A percentile compares a stretch with the other conserved stretches of the same genome.
These are phyloP conservation scores for Tenualosa thibaudeaui DNA, from an alignment of 2,797 vertebrate species.

Conservation along the genomic window DNA sequence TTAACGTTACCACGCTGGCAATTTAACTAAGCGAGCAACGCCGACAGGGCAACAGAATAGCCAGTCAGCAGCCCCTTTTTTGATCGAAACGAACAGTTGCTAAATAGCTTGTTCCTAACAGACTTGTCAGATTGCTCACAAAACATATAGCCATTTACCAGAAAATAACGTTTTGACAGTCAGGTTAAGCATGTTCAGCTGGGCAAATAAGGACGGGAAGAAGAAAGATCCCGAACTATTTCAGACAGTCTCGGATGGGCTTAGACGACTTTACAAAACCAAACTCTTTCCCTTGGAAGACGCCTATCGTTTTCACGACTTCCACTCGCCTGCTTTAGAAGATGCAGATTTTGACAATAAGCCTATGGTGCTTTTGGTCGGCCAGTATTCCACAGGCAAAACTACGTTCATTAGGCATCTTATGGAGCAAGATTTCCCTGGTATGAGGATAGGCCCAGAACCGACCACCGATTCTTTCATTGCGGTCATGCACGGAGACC, in stretches of 20 bases:
- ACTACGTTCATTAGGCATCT: conserved; percentile 79
- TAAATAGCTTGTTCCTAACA: not conserved
- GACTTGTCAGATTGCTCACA: not conserved
- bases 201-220: conserved; percentile 73
- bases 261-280: conserved; percentile 73
- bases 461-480: conserved; percentile 83
- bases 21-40: conserved; percentile 8
- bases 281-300: conserved; percentile 80
- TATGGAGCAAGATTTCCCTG: conserved; percentile 83
- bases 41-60: not conserved
- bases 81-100: conserved; percentile 22
- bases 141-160: not conserved
- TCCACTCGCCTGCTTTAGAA: conserved; percentile 81
- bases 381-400: conserved; percentile 82
- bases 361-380: conserved; percentile 82
- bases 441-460: conserved; percentile 81
- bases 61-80: not conserved
- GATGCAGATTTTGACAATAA: conserved; percentile 82
- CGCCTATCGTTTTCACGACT: conserved; percentile 79
- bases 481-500: conserved; percentile 77
- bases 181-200: conserved; percentile 74
- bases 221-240: conserved; percentile 79
- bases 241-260: conserved; percentile 76
- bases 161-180: not conserved
- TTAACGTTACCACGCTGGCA: conserved; percentile 36